These are phyloP conservation scores for Tiaroga cobitis DNA, from an alignment of 2,797 vertebrate genomes.

Conservation along the genomic window DNA sequence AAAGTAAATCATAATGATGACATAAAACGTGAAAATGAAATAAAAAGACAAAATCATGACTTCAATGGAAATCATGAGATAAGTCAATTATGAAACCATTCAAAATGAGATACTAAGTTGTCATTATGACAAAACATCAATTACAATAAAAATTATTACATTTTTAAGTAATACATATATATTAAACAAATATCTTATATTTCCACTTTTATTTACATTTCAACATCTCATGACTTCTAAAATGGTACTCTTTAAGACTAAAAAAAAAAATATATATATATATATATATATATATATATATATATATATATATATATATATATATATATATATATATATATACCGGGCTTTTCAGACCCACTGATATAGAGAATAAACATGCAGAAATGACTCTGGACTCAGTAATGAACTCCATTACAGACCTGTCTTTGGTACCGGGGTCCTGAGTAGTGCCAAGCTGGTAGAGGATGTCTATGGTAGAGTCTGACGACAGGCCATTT, in stretches of 20 bases:
- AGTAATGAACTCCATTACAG: conserved; percentile 35
- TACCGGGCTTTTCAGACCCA: not conserved
- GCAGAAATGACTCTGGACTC: not conserved
- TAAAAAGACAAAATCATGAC: not conserved
- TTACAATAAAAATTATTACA: too few species aligned
- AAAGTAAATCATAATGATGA: not conserved
- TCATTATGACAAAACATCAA: not conserved
- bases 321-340: not conserved
- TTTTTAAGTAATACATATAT: too few species aligned
- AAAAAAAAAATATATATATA: not conserved
- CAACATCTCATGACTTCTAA: too few species aligned
- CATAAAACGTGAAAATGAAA: not conserved
- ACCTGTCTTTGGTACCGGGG: conserved; percentile 97
- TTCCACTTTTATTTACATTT: too few species aligned
- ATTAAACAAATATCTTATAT: too few species aligned
- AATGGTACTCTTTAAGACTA: not conserved
- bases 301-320: not conserved
- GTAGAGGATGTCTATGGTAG: conserved; percentile 98
- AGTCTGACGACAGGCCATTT: conserved; percentile 97
- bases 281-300: not conserved
- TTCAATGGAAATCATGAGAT: not conserved
- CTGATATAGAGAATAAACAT: not conserved
- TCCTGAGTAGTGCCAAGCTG: conserved; percentile 98
- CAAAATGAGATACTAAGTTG: not conserved
- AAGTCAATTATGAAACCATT: not conserved